Base-by-base conservation (phyloP, 2,113 vertebrate genomes). In the Thalassoma bifasciatum region DNA sequence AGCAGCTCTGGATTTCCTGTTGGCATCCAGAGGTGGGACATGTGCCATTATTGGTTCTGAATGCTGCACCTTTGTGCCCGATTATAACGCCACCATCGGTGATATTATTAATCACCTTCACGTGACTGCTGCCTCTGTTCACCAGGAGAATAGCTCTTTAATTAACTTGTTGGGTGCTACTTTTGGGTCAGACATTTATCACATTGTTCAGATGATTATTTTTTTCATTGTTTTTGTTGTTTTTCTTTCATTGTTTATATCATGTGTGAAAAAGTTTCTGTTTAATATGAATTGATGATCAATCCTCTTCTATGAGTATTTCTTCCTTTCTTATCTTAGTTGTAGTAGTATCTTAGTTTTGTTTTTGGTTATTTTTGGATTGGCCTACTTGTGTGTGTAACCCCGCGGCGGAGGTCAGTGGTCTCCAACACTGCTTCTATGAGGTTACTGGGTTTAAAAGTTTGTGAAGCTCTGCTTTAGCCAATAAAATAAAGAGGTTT, bases 1-100 rank as follows among this genome's bases (percentile, higher is more conserved):
- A 75, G 86, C 84, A 1, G 86, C 84, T 21, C 21, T 87, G 80
- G 84, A 87, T 64, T 88, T 85, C 34, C 77, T 85, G 8, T 65
- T 85, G 12, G 72, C 86, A 0, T 80, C 82, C 9, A 72, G 67
- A 17, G 79, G 88, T 58, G 84, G 86, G 40, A 88, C 84, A 0
- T 86, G 84, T 47, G 62, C 86, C 1, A 37, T 86, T 8, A 86
- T 83, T 1, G 82, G 84, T 14, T 69, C 84, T 44, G 88, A 88
- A 30, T 85, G 86, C 44, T 87, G 84, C 17, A 90, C 88, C 22
- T 90, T 78, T 70, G 84, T 88, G 26, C 83, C 83, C 2, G 83
- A 90, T 0, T 77, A 88, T 17, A 88, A 86, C 16, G 49, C 70
- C 4, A 83, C 84, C 0, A 64, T 88, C 17, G 21, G 0, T 23